phyloP scores from a whole-genome alignment of 2,888 invertebrate species.

The Drosophila buzzatii region DNA sequence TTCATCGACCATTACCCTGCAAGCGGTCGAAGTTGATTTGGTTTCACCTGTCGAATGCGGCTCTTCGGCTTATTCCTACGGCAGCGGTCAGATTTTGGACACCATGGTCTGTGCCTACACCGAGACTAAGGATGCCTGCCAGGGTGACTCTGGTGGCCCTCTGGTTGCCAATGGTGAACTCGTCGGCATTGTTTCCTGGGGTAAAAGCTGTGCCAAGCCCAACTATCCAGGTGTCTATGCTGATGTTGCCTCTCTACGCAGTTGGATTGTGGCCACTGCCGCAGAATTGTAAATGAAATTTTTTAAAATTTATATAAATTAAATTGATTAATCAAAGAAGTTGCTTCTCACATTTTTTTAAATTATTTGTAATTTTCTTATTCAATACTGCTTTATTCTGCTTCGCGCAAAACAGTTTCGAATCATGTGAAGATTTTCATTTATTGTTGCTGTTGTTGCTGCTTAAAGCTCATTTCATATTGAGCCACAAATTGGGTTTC shows the following conservation, averaged over 20 bases:
- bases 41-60: slow-evolving; percentile 44
- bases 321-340: background rate
- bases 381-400: too few species aligned
- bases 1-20: slow-evolving; percentile 48
- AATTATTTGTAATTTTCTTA: too few species aligned
- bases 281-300: slow-evolving; percentile 45
- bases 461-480: background rate
- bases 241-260: slow-evolving; percentile 63
- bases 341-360: background rate
- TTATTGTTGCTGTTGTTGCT: background rate
- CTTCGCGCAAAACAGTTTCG: background rate
- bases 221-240: slow-evolving; percentile 83
- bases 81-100: slow-evolving; percentile 40
- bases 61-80: slow-evolving; percentile 55
- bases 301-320: slow-evolving; percentile 10
- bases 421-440: background rate
- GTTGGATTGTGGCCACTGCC: slow-evolving; percentile 65
- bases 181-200: slow-evolving; percentile 85
- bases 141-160: slow-evolving; percentile 85
- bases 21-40: slow-evolving; percentile 63
- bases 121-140: slow-evolving; percentile 82
- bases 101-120: slow-evolving; percentile 83
- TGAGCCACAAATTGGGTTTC: slow-evolving; percentile 7
- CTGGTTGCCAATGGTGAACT: slow-evolving; percentile 68
- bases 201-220: slow-evolving; percentile 78